A percentile compares a stretch with the other conserved stretches of the same genome.
These are phyloP conservation scores for Actinia tenebrosa DNA, from an alignment of 64 coral and sea anemone genomes.

Conservation along the genomic window DNA sequence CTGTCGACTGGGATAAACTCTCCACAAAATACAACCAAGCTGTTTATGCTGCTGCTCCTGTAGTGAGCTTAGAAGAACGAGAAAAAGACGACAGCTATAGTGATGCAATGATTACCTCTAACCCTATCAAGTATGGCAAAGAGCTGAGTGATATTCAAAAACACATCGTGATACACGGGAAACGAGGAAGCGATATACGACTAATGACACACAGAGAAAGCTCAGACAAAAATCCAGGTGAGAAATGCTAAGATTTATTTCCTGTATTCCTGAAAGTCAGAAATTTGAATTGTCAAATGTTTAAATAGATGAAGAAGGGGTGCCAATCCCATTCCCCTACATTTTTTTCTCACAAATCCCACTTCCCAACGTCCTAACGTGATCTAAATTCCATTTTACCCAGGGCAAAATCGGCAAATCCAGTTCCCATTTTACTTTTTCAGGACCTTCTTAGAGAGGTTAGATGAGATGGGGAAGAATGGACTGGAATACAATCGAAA, in stretches of 20 bases:
- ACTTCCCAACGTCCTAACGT: too few species aligned
- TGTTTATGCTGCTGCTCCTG: conserved; percentile 47
- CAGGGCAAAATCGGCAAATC: too few species aligned
- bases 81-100: conserved; percentile 65
- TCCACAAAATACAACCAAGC: conserved; percentile 80
- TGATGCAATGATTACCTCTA: conserved; percentile 70
- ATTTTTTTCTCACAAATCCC: too few species aligned
- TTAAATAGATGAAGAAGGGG: too few species aligned
- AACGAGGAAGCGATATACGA: conserved; percentile 73
- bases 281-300: too few species aligned
- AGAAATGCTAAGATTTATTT: not conserved
- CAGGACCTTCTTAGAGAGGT: too few species aligned
- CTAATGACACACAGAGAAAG: conserved; percentile 44
- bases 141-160: conserved; percentile 86
- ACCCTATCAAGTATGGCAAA: conserved; percentile 87
- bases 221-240: conserved; percentile 11
- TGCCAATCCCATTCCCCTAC: too few species aligned
- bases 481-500: too few species aligned
- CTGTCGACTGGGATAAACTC: conserved; percentile 83
- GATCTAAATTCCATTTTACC: too few species aligned
- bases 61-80: conserved; percentile 34
- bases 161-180: conserved; percentile 82
- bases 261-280: too few species aligned
- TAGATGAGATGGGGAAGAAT: too few species aligned
- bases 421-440: too few species aligned